Conservation (phyloP, 1,140 invertebrate species). For the Ylistrum balloti region DNA sequence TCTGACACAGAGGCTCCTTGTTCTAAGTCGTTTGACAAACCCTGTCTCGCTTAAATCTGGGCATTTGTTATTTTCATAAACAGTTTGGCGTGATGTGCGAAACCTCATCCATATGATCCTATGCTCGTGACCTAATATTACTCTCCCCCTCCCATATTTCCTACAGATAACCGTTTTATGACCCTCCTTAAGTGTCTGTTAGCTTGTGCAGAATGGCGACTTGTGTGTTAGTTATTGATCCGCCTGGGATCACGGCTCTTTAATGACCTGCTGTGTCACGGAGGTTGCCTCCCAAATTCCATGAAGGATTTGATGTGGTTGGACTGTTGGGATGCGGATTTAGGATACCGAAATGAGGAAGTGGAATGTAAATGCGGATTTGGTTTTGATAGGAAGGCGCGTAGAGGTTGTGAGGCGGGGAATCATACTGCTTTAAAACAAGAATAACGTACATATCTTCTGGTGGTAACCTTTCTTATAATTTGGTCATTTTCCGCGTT, state of each 20-base stretch:
- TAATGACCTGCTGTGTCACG: neutral
- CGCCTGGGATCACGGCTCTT: neutral
- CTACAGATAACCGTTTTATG: conserved; percentile 23
- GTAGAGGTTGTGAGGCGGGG: no score
- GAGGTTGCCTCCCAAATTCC: neutral
- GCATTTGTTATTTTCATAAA: neutral
- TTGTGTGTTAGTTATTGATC: conserved; percentile 26
- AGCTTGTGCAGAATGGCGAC: neutral
- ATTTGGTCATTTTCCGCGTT: no score
- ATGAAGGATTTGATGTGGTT: neutral
- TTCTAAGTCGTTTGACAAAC: conserved; percentile 19
- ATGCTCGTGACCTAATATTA: neutral
- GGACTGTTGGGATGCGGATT: neutral
- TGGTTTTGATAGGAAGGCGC: no score
- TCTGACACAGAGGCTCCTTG: neutral
- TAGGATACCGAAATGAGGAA: no score
- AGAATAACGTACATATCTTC: no score
- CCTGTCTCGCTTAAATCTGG: neutral
- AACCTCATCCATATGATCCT: neutral
- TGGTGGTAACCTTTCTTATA: no score
- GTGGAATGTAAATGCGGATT: no score
- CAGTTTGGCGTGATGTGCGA: neutral
- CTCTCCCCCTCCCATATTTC: neutral
- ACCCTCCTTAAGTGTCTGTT: neutral
- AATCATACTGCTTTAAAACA: no score